Conservation (phyloP, 2,113 vertebrate species). For the Ochotona princeps region DNA sequence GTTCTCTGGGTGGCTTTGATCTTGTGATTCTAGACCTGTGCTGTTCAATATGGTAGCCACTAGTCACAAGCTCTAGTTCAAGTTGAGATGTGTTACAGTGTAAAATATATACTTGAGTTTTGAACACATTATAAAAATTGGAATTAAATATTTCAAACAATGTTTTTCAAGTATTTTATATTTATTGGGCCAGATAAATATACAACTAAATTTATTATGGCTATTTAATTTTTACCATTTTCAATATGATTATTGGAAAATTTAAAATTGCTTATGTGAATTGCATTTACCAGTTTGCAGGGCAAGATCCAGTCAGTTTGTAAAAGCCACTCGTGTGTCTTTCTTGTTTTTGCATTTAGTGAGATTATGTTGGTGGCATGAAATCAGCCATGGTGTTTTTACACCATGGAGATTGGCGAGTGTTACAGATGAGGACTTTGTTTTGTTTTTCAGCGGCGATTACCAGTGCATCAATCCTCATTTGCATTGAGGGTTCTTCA, state of each 20-base stretch:
- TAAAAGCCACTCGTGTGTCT: neutral
- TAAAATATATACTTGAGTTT: neutral
- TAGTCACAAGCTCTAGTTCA: neutral
- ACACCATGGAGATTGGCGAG: neutral
- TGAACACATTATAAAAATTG: neutral
- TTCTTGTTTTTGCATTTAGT: neutral
- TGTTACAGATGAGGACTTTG: neutral
- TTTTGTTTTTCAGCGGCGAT: neutral
- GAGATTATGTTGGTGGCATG: neutral
- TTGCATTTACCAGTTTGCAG: neutral
- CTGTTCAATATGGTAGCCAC: neutral
- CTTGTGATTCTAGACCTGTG: neutral
- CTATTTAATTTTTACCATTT: constrained; percentile 18
- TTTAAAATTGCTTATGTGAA: neutral
- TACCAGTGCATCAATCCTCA: neutral
- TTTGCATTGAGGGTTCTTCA: neutral
- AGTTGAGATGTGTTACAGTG: too few species aligned
- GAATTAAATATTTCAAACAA: neutral
- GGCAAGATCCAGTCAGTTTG: neutral
- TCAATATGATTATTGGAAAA: neutral
- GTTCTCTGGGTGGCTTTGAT: neutral
- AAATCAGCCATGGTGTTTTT: neutral
- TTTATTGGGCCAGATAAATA: constrained; percentile 15
- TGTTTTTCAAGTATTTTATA: neutral
- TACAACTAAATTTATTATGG: neutral